Evolutionary conservation across 2,113 vertebrate genomes (phyloP).

Genomic region (Zosterops pallidus): DNA sequence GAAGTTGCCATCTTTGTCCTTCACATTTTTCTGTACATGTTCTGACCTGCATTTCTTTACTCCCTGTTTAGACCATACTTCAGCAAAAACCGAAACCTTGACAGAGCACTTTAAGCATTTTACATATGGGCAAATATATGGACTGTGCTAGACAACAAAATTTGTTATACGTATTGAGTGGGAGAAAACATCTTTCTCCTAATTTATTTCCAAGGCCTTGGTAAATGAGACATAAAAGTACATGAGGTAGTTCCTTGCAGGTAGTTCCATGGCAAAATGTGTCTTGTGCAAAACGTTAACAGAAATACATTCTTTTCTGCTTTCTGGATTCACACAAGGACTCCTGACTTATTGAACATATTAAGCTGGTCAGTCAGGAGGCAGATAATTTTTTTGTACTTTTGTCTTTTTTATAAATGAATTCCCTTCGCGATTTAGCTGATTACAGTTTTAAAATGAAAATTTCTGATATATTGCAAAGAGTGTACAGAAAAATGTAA

Average conservation of each 20-base stretch:
- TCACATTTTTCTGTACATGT: neutral
- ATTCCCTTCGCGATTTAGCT: neutral
- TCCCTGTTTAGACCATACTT: neutral
- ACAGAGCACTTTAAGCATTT: neutral
- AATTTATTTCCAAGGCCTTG: constrained; percentile 3
- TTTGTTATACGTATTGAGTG: neutral
- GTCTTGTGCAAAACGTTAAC: neutral
- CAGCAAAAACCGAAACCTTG: neutral
- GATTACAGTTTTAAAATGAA: constrained; percentile 22
- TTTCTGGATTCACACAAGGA: constrained; percentile 8
- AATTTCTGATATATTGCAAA: constrained; percentile 35
- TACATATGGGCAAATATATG: neutral
- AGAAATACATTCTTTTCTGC: neutral
- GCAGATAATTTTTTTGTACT: constrained; percentile 13
- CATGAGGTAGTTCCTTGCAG: neutral
- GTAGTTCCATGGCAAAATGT: neutral
- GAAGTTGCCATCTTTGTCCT: neutral
- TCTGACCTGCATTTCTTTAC: neutral
- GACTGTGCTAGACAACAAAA: neutral
- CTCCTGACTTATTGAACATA: constrained; percentile 34
- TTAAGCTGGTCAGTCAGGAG: neutral
- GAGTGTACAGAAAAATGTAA: neutral
- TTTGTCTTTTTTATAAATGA: neutral
- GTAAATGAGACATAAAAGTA: constrained; percentile 7
- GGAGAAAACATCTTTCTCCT: neutral